phyloP scores from a whole-genome alignment of 2,888 invertebrate species.

The Orthonevra nobilis region DNA sequence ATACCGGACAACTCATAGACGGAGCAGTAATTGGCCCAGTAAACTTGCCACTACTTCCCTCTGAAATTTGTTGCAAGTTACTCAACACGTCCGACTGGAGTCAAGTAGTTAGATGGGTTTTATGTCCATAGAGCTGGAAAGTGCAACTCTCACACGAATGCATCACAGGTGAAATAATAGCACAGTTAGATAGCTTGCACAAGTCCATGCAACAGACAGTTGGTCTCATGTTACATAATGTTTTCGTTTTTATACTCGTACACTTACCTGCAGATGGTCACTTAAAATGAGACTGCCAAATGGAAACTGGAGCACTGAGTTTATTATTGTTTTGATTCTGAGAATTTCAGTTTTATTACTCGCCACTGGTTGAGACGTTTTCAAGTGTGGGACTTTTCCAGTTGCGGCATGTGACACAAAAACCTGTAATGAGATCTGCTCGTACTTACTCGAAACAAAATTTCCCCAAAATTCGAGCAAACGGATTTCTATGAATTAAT shows the following conservation, averaged over 20 bases:
- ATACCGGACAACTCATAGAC: conserved; percentile 15
- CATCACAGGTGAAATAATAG: conserved; percentile 33
- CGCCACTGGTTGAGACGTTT: too few relatives aligned
- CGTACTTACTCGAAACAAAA: too few relatives aligned
- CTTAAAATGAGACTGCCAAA: background rate
- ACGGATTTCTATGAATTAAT: too few relatives aligned
- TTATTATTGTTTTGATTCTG: too few relatives aligned
- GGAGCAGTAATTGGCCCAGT: conserved; percentile 54
- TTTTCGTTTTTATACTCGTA: background rate
- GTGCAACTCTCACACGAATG: conserved; percentile 28
- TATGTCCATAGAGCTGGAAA: conserved; percentile 37
- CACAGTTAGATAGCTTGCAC: conserved; percentile 19
- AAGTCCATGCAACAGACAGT: conserved; percentile 1
- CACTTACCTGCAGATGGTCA: background rate
- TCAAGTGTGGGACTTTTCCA: too few relatives aligned
- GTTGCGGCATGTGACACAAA: too few relatives aligned
- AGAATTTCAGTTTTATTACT: too few relatives aligned
- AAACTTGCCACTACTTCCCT: conserved; percentile 62
- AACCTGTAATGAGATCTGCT: too few relatives aligned
- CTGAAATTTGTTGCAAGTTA: conserved; percentile 44
- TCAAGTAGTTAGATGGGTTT: conserved; percentile 3
- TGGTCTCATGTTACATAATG: too few relatives aligned
- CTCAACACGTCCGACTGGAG: conserved; percentile 34
- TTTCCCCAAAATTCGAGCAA: too few relatives aligned
- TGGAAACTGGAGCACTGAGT: too few relatives aligned